phyloP scores from a whole-genome alignment of 2,797 vertebrate genomes.

The Crossoptilon crossoptilon region DNA sequence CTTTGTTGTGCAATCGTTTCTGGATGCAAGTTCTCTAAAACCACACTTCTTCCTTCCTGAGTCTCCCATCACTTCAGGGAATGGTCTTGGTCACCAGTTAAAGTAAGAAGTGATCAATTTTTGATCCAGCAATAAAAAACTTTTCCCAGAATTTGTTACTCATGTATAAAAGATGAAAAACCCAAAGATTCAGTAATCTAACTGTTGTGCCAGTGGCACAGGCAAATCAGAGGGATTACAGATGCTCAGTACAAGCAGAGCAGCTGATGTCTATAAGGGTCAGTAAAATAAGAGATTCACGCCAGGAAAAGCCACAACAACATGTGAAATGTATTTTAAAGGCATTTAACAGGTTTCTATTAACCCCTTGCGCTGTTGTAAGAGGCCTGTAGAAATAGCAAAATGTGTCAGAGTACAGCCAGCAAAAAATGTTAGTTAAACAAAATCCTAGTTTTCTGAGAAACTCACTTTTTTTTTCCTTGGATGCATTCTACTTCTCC shows the following conservation, averaged over 20 bases:
- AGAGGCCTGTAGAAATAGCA: constrained; percentile 41
- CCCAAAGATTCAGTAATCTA: constrained; percentile 21
- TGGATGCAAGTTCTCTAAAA: background rate
- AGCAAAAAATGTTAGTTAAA: constrained; percentile 17
- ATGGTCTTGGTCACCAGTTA: background rate
- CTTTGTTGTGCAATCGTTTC: background rate
- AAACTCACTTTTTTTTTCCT: background rate
- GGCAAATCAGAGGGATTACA: constrained; percentile 40
- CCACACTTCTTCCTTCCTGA: background rate
- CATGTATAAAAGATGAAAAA: constrained; percentile 14
- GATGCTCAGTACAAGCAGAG: constrained; percentile 7
- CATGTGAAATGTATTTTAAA: constrained; percentile 58
- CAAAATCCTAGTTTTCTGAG: constrained; percentile 30
- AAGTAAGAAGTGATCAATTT: background rate
- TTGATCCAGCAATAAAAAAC: background rate
- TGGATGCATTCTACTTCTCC: background rate
- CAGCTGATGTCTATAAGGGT: constrained; percentile 45
- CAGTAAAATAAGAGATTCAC: constrained; percentile 56
- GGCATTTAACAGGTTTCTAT: constrained; percentile 60
- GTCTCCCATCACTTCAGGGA: background rate
- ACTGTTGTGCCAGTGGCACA: background rate
- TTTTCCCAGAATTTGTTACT: constrained; percentile 8
- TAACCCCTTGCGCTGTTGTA: constrained; percentile 35
- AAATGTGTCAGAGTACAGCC: constrained; percentile 30
- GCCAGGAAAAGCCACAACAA: constrained; percentile 53